These are phyloP conservation scores for Cryptops parisi DNA, from an alignment of 2,888 invertebrate species.

Conservation along the genomic window DNA sequence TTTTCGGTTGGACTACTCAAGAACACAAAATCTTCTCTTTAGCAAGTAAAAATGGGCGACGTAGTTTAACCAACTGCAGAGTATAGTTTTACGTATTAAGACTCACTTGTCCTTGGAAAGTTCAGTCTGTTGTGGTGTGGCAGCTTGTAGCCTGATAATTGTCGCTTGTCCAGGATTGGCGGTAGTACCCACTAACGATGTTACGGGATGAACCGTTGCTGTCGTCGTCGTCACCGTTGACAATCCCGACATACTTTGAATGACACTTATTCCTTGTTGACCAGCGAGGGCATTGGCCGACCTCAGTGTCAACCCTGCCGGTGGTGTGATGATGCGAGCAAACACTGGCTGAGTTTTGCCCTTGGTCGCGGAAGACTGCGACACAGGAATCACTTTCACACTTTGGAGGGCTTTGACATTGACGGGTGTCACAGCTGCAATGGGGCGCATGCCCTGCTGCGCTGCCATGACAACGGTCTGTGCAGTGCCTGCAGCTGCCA, in stretches of 20 bases:
- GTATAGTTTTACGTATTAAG: too few species aligned
- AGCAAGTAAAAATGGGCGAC: too few species aligned
- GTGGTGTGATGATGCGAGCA: conserved; percentile 20
- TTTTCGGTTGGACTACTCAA: too few species aligned
- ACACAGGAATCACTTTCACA: conserved; percentile 20
- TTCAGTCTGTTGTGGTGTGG: too few species aligned
- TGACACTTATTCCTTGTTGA: conserved; percentile 15
- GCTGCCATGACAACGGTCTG: conserved; percentile 18
- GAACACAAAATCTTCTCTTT: too few species aligned
- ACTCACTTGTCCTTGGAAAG: too few species aligned
- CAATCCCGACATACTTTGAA: conserved; percentile 12
- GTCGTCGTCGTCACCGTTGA: not conserved
- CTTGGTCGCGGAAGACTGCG: conserved; percentile 16
- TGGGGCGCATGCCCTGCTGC: conserved; percentile 16
- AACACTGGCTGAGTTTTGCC: conserved; percentile 19
- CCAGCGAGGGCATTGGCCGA: conserved; percentile 8
- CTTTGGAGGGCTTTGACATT: conserved; percentile 20
- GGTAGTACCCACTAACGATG: not conserved
- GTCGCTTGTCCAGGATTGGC: conserved; percentile 12
- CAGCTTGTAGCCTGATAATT: conserved; percentile 16
- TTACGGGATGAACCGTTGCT: not conserved
- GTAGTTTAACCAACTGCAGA: too few species aligned
- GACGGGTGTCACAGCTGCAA: conserved; percentile 17
- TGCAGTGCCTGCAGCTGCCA: conserved; percentile 15
- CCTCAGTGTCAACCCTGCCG: conserved; percentile 17